Conservation (phyloP, 2,797 vertebrate genomes). For the Sebastes nivosus region DNA sequence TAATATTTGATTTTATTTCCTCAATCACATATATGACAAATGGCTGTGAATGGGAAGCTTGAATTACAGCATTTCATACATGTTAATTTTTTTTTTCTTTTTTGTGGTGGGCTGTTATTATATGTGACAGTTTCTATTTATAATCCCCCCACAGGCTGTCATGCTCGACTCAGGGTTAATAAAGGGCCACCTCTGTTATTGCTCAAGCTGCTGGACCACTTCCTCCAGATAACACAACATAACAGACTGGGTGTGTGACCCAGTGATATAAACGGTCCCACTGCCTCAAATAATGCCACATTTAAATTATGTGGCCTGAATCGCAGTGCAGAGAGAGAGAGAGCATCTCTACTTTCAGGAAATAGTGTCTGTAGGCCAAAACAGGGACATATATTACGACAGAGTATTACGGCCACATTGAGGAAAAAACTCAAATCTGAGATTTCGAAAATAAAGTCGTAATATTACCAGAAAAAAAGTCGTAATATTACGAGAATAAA, state of each 20-base stretch:
- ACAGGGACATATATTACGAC: not conserved
- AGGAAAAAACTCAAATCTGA: too few species aligned
- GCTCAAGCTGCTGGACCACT: not conserved
- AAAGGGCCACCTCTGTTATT: not conserved
- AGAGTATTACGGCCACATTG: too few species aligned
- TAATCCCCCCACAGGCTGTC: not conserved
- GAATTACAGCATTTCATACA: not conserved
- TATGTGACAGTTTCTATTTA: not conserved
- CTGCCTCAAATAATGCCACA: not conserved
- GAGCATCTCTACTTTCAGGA: not conserved
- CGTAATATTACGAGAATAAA: too few species aligned
- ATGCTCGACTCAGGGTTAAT: not conserved
- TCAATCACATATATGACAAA: not conserved
- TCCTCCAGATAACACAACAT: slow-evolving; percentile 18
- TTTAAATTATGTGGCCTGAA: not conserved
- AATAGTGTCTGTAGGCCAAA: not conserved
- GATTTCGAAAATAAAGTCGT: too few species aligned
- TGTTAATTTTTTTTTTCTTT: not conserved
- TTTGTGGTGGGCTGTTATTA: not conserved
- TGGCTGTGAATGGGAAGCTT: not conserved
- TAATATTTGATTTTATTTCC: not conserved
- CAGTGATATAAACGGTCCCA: not conserved
- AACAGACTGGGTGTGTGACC: not conserved
- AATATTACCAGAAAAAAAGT: too few species aligned
- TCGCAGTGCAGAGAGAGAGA: too few species aligned